Percentiles rank a stretch among this genome's conserved stretches.
Evolutionary conservation across 1,140 invertebrate species (phyloP).

Genomic region (Trypoxylus dichotomus): DNA sequence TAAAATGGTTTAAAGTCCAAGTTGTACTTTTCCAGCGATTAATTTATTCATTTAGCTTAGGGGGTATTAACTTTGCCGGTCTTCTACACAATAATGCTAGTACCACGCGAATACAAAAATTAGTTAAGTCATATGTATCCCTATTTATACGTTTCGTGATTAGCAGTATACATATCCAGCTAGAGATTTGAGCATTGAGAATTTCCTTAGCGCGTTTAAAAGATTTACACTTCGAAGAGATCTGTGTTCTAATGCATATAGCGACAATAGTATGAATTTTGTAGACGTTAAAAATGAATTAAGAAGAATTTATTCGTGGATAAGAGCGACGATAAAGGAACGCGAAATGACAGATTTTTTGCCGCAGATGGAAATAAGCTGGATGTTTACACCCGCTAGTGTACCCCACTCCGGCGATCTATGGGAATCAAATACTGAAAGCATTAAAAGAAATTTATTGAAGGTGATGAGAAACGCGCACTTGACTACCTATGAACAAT

Average conservation of each 20-base stretch:
- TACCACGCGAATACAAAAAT: constrained; percentile 27
- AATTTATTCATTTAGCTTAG: too few relatives aligned
- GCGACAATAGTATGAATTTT: constrained; percentile 32
- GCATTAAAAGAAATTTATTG: constrained; percentile 44
- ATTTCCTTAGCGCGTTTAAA: constrained; percentile 42
- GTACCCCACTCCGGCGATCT: constrained; percentile 47
- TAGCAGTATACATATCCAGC: constrained; percentile 46
- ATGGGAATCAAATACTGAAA: constrained; percentile 48
- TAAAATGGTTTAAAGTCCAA: too few relatives aligned
- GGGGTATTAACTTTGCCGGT: constrained; percentile 48
- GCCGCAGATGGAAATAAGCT: background rate
- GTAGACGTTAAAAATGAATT: constrained; percentile 28
- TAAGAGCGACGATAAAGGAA: background rate
- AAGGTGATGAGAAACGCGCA: background rate
- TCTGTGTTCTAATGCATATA: constrained; percentile 33
- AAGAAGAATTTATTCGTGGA: background rate
- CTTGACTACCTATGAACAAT: background rate
- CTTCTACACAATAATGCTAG: constrained; percentile 36
- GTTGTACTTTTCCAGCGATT: too few relatives aligned
- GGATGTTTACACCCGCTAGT: constrained; percentile 37
- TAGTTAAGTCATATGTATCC: constrained; percentile 47
- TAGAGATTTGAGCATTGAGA: constrained; percentile 43
- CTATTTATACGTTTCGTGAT: constrained; percentile 48
- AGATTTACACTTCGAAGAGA: constrained; percentile 44
- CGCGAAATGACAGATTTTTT: too few relatives aligned